phyloP scores from a whole-genome alignment of 2,888 invertebrate species.

The Enchytraeus crypticus region DNA sequence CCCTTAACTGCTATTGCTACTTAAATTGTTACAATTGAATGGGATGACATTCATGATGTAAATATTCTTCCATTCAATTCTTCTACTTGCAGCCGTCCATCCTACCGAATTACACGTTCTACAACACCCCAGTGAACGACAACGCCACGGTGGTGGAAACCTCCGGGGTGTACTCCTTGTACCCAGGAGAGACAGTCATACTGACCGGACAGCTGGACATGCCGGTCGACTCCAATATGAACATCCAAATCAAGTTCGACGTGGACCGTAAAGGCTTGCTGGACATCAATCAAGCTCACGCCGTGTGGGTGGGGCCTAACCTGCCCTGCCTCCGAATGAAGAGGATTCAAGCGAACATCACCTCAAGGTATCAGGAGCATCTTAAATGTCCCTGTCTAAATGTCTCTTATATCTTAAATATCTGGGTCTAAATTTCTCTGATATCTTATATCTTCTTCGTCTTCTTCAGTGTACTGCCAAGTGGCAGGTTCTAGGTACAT shows the following conservation, averaged over 20 bases:
- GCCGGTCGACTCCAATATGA: background rate
- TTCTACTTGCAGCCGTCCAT: constrained; percentile 1
- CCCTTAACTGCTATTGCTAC: no score
- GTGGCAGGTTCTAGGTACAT: no score
- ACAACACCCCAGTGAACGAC: constrained; percentile 25
- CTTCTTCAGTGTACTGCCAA: no score
- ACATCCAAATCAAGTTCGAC: background rate
- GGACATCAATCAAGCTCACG: constrained; percentile 5
- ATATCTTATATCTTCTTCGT: no score
- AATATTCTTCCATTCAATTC: background rate
- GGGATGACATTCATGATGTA: background rate
- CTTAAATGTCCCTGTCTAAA: background rate
- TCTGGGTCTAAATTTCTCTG: no score
- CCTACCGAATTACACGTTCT: constrained; percentile 6
- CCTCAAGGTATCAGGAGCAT: background rate
- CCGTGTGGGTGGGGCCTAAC: constrained; percentile 7
- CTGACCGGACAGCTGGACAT: constrained; percentile 3
- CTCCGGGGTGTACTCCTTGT: no score
- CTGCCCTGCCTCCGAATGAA: constrained; percentile 8
- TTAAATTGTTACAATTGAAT: no score
- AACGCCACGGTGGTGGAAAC: constrained; percentile 7
- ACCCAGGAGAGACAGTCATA: constrained; percentile 10
- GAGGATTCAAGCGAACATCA: background rate
- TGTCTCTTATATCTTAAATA: no score
- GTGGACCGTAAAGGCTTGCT: background rate